phyloP scores from a whole-genome alignment of 2,113 vertebrate species.

The Isichthys henryi region DNA sequence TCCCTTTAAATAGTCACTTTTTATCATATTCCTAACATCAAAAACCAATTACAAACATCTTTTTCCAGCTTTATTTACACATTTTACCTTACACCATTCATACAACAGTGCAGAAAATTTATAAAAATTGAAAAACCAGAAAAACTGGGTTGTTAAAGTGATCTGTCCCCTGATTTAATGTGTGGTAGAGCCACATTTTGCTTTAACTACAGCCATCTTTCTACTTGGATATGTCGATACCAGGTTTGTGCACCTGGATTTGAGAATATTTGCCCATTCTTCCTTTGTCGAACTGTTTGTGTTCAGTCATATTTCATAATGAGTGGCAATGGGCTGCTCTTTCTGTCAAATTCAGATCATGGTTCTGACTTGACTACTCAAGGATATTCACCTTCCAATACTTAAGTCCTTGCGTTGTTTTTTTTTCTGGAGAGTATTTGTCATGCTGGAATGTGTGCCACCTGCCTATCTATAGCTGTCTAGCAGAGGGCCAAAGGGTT shows the following conservation, averaged over 20 bases:
- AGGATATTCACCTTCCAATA: background rate
- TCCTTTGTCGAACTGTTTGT: background rate
- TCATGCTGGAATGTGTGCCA: background rate
- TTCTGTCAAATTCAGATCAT: background rate
- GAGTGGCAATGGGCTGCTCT: background rate
- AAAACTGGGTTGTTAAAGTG: background rate
- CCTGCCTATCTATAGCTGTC: background rate
- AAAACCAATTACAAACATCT: background rate
- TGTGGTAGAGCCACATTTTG: background rate
- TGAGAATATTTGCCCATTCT: background rate
- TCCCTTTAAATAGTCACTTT: background rate
- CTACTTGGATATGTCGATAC: background rate
- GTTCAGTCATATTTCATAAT: background rate
- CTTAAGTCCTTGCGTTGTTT: background rate
- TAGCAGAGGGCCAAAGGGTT: too few relatives aligned
- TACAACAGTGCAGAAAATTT: background rate
- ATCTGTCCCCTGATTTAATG: background rate
- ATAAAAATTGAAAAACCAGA: background rate
- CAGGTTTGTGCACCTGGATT: background rate
- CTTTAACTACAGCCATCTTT: background rate
- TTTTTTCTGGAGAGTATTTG: background rate
- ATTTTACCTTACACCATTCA: background rate
- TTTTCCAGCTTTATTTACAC: background rate
- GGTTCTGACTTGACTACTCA: background rate
- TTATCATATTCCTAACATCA: background rate